Base-by-base conservation (phyloP, 2,888 invertebrate species). In the Oligia fasciuncula region DNA sequence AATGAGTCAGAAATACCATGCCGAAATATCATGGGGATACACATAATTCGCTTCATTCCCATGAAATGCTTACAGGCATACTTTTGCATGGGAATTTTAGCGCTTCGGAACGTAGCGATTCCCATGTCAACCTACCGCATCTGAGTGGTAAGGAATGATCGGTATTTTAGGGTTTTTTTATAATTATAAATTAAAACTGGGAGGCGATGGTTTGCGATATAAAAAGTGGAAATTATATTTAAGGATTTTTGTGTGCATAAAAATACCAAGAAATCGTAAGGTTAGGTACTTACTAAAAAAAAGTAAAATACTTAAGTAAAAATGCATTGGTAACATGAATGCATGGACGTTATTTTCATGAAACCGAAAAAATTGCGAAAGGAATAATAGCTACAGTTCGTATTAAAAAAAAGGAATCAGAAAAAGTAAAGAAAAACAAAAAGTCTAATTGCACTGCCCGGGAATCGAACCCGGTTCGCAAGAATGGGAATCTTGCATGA, bases 401-500 rank as follows among this genome's bases (percentile, higher is more conserved):
- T n/a, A 57, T 57, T 57, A n/a, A 23, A n/a, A 0, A 68, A 23
- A 23, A 54, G 14, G 60, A 35, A 19, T 57, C 2, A 6, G 1
- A 17, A 46, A 43, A 13, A 11, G 0, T 14, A 35, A 19, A 57
- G 9, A 54, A 60, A 65, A 65, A 0, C 11, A 43, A 83, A 87
- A 84, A 76, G 19, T 6, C 0, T 0, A 6, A 0, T 0, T 89
- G 89, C 89, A 89, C 89, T 89, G 89, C 88, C 88, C 89, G 86
- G 88, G 88, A 89, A 89, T 89, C 86, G 98, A 99, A 99, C 98
- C 98, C 98, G 98, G 98, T 98, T 98, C 98, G 98, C 98, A 98
- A 98, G 98, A 98, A 98, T 98, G 98, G 98, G 98, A 98, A 98
- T 98, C 98, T 98, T 98, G 98, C 98, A 98, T 98, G 98, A 98